phyloP scores from a whole-genome alignment of 2,113 vertebrate species.

The Pomatorhinus ruficollis region DNA sequence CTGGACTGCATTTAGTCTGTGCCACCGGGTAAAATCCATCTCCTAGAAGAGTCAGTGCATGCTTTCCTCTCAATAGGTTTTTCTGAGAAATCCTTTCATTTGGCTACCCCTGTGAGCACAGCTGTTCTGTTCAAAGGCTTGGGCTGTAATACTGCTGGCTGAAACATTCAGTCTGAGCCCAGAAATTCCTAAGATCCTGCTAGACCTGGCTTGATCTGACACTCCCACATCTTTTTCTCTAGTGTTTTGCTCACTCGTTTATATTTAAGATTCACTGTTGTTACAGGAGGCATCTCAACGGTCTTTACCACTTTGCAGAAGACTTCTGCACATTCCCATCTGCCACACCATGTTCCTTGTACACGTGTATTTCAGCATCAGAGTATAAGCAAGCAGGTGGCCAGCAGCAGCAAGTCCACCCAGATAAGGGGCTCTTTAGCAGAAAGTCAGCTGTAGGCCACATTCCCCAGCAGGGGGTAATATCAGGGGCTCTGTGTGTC shows the following conservation, averaged over 20 bases:
- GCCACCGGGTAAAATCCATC: not conserved
- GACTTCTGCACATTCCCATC: not conserved
- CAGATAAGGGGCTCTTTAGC: not conserved
- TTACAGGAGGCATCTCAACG: not conserved
- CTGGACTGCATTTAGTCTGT: not conserved
- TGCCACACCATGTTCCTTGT: fast-evolving
- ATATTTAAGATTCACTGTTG: not conserved
- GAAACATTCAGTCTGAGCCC: not conserved
- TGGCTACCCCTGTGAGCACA: not conserved
- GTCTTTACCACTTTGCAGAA: not conserved
- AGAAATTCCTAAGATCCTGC: not conserved
- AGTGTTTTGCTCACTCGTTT: not conserved
- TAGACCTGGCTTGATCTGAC: not conserved
- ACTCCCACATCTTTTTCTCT: not conserved
- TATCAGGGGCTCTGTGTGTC: not conserved
- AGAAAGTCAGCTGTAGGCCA: not conserved
- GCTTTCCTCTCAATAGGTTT: not conserved
- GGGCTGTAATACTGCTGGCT: not conserved
- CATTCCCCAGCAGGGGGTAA: not conserved
- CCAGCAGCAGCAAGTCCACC: not conserved
- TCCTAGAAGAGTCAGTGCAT: not conserved
- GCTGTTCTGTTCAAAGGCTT: not conserved
- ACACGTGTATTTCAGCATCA: not conserved
- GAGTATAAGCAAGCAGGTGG: not conserved
- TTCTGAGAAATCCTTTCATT: not conserved